Evolutionary conservation across 1,140 invertebrate genomes (phyloP).

Genomic region (Doryteuthis pealeii): DNA sequence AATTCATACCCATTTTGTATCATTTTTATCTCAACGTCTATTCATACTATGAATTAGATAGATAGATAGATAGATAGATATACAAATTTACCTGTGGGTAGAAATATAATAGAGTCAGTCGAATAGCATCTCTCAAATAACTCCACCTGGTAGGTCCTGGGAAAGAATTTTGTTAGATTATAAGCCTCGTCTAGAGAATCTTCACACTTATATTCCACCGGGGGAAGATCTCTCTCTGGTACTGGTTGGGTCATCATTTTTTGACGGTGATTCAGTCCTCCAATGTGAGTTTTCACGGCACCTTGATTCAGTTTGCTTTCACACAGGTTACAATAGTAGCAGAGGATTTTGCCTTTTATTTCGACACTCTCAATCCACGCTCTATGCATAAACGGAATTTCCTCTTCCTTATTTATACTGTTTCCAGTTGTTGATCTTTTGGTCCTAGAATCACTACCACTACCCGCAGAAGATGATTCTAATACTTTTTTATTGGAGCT

Average conservation of each 20-base stretch:
- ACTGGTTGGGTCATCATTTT: slow-evolving; percentile 33
- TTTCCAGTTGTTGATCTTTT: slow-evolving; percentile 3
- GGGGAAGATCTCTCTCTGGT: slow-evolving; percentile 22
- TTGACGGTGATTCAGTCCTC: slow-evolving; percentile 33
- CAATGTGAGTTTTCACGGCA: slow-evolving; percentile 33
- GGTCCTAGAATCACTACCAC: slow-evolving; percentile 2
- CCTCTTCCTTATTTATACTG: neutral
- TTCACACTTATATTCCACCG: slow-evolving; percentile 16
- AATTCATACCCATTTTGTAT: too few species aligned
- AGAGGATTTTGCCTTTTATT: slow-evolving; percentile 13
- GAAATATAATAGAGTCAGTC: slow-evolving; percentile 45
- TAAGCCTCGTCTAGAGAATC: slow-evolving; percentile 4
- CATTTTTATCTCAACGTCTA: too few species aligned
- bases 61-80: too few species aligned
- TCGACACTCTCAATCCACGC: neutral
- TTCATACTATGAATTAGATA: too few species aligned
- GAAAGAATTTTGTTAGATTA: slow-evolving; percentile 26
- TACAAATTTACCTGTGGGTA: slow-evolving; percentile 50
- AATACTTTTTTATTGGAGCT: slow-evolving; percentile 19
- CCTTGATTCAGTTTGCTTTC: slow-evolving; percentile 39
- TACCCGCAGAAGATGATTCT: slow-evolving; percentile 13
- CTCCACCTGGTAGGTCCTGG: slow-evolving; percentile 50
- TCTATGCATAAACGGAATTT: neutral
- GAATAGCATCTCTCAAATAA: slow-evolving; percentile 43
- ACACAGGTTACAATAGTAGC: slow-evolving; percentile 40